A percentile compares a stretch with the other conserved stretches of the same genome.
Evolutionary conservation across 1,140 invertebrate species (phyloP).

Genomic region (Lepidurus apus): DNA sequence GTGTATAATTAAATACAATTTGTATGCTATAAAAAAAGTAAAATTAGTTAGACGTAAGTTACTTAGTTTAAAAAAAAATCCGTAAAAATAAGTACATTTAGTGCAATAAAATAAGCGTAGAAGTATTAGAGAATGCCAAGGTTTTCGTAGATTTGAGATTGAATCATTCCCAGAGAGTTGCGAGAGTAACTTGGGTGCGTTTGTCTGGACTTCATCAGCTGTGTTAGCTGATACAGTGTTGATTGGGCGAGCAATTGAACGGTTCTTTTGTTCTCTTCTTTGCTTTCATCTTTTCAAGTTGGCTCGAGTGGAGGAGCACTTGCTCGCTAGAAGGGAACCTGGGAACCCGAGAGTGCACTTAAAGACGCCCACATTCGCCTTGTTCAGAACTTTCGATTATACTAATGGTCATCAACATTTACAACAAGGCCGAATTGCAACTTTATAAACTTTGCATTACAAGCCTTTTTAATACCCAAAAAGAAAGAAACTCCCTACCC

Average conservation of each 20-base stretch:
- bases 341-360: constrained; percentile 1
- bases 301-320: background rate
- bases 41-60: too few relatives aligned
- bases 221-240: background rate
- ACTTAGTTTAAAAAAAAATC: too few relatives aligned
- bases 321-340: background rate
- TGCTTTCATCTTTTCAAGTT: constrained; percentile 1
- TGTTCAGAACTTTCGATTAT: background rate
- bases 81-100: too few relatives aligned
- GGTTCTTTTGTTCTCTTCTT: background rate
- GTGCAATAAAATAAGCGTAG: too few relatives aligned
- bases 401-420: constrained; percentile 9
- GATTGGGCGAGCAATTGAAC: background rate
- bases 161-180: background rate
- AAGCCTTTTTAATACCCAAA: background rate
- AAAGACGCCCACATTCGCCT: constrained; percentile 7
- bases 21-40: too few relatives aligned
- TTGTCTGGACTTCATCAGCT: background rate
- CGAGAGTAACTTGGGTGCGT: background rate
- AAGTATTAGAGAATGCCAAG: too few relatives aligned
- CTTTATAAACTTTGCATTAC: background rate
- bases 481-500: too few relatives aligned
- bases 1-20: too few relatives aligned
- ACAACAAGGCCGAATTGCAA: background rate
- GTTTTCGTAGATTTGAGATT: too few relatives aligned